Evolutionary conservation across 2,888 invertebrate genomes (phyloP).

Genomic region (Drosophila picticornis): DNA sequence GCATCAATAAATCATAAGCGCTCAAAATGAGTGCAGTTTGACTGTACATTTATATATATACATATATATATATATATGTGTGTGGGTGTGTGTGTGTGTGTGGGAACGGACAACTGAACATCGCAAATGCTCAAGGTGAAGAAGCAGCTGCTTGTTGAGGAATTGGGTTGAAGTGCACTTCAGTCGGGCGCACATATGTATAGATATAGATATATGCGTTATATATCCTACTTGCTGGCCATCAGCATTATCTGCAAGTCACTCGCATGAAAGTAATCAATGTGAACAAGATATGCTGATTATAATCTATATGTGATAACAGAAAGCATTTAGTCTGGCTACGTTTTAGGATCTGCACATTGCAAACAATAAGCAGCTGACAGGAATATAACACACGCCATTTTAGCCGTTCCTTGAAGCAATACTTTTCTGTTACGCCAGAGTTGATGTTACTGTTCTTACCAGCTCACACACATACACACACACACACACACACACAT

Average conservation of each 20-base stretch:
- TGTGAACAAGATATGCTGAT: neutral
- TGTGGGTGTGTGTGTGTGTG: neutral
- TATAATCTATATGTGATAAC: neutral
- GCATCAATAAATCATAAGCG: constrained; percentile 77
- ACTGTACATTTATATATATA: no score
- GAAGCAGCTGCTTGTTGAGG: constrained; percentile 10
- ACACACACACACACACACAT: constrained; percentile 8
- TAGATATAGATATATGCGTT: neutral
- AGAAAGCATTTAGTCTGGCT: constrained; percentile 11
- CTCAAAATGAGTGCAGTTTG: constrained; percentile 54
- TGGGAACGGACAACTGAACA: constrained; percentile 13
- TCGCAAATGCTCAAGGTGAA: constrained; percentile 19
- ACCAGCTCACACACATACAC: neutral
- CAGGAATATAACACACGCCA: constrained; percentile 13
- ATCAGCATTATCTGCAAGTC: constrained; percentile 12
- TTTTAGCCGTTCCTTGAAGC: constrained; percentile 4
- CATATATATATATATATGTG: no score
- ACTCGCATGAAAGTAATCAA: constrained; percentile 7
- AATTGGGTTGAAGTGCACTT: constrained; percentile 7
- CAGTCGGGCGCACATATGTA: neutral
- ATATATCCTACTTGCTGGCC: constrained; percentile 3
- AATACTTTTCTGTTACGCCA: constrained; percentile 25
- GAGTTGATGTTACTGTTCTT: constrained; percentile 1
- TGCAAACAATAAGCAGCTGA: neutral
- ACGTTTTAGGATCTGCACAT: constrained; percentile 9